phyloP scores from a whole-genome alignment of 2,113 vertebrate genomes.

The Asarcornis scutulata region DNA sequence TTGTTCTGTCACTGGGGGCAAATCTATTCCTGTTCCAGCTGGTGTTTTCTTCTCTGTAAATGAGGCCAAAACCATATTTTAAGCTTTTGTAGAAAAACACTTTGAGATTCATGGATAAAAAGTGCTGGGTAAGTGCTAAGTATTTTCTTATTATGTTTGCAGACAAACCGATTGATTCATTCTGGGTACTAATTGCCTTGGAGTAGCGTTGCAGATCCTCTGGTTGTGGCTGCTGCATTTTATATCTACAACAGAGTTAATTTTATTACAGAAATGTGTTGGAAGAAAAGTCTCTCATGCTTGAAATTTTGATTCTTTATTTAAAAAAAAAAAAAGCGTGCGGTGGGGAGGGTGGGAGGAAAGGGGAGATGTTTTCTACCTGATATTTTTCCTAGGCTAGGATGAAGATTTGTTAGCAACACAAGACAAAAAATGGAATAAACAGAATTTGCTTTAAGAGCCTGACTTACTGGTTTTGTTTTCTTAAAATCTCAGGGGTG shows the following conservation, averaged over 20 bases:
- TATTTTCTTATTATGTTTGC: constrained; percentile 64
- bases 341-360: neutral
- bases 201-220: constrained; percentile 36
- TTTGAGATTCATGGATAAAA: constrained; percentile 42
- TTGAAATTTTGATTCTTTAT: constrained; percentile 47
- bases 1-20: constrained; percentile 37
- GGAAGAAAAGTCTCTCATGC: constrained; percentile 37
- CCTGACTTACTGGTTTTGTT: neutral
- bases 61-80: constrained; percentile 45
- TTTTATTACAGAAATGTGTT: constrained; percentile 59
- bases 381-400: constrained; percentile 52
- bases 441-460: constrained; percentile 52
- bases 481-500: neutral
- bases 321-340: constrained; percentile 12
- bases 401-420: constrained; percentile 26
- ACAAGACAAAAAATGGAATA: constrained; percentile 43
- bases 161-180: constrained; percentile 41
- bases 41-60: constrained; percentile 43
- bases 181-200: constrained; percentile 49
- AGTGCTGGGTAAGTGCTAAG: constrained; percentile 43
- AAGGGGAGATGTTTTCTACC: constrained; percentile 46
- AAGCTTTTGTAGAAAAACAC: constrained; percentile 50
- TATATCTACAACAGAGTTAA: constrained; percentile 44
- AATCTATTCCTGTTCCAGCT: constrained; percentile 47
- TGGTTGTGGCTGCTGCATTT: constrained; percentile 47